A percentile compares a stretch with the other conserved stretches of the same genome.
Conservation (phyloP, 2,797 vertebrate species). For the Bradypus variegatus region DNA sequence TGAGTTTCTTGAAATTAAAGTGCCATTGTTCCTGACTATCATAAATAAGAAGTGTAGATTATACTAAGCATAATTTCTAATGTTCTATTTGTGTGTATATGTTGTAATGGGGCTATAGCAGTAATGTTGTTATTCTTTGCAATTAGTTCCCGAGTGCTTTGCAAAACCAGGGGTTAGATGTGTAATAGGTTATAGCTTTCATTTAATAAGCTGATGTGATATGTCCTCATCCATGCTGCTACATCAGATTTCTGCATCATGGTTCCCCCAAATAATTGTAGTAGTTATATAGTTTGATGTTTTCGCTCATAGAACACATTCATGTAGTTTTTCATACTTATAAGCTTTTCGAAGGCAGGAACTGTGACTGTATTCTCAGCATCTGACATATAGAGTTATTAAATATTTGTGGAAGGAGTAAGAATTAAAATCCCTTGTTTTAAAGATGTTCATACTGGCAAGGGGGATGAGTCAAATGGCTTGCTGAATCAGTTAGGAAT, state of each 20-base stretch:
- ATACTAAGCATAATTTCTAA: neutral
- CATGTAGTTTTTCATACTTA: neutral
- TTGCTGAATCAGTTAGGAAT: neutral
- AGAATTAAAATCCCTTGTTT: neutral
- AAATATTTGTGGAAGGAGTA: neutral
- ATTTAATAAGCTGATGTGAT: neutral
- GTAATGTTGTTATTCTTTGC: neutral
- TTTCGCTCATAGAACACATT: neutral
- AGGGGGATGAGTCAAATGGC: neutral
- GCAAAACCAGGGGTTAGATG: neutral
- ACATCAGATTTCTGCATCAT: neutral
- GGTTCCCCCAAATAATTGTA: neutral
- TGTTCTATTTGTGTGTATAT: neutral
- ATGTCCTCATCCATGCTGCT: neutral
- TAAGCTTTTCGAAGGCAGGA: neutral
- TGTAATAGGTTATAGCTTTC: neutral
- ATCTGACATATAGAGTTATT: neutral
- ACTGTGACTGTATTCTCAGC: neutral
- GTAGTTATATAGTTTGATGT: neutral
- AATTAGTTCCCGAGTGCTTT: neutral
- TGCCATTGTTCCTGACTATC: neutral
- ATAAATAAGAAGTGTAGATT: neutral
- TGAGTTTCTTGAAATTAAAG: slow-evolving; percentile 1
- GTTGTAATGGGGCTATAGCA: neutral
- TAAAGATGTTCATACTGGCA: neutral